Base-by-base conservation (phyloP, 2,113 vertebrate genomes). In the Eulemur rufifrons region DNA sequence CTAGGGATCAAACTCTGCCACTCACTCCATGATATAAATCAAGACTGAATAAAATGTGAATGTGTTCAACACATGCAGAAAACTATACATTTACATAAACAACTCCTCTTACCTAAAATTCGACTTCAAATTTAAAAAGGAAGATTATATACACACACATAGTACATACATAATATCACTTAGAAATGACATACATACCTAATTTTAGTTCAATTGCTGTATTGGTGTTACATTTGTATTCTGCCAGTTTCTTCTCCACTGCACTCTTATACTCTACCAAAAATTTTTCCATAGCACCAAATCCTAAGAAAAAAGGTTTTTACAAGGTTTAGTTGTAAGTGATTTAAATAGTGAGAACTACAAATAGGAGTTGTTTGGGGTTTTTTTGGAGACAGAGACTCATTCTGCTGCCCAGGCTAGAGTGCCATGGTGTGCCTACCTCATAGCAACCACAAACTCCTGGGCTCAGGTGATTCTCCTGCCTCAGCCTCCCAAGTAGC, bases 181-280 rank as follows among this genome's bases (percentile, higher is more conserved):
- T 87, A 34, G 84, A 89, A 66, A 82, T 34, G 50, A 42, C 95
- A 98, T 98, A 91, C 97, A 96, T 98, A 99, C 99, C 99, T 97
- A 99, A 98, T 98, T 99, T 99, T 95, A 99, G 98, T 96, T 99
- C 99, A 97, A 99, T 98, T 27, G 99, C 99, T 99, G 99, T 99
- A 97, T 99, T 99, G 97, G 99, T 99, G 96, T 99, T 99, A 98
- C 99, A 99, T 96, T 99, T 99, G 98, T 99, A 99, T 95, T 99
- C 99, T 29, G 99, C 99, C 97, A 99, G 97, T 97, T 99, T 99
- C 99, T 99, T 99, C 98, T 99, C 99, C 99, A 99, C 99, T 86
- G 99, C 98, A 98, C 99, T 99, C 96, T 99, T 99, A 97, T 99
- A 99, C 95, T 99, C 99, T 56, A 99, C 99, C 97, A 99, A 98